Base-by-base conservation (phyloP, 1,140 invertebrate genomes). In the Drosophila tani region DNA sequence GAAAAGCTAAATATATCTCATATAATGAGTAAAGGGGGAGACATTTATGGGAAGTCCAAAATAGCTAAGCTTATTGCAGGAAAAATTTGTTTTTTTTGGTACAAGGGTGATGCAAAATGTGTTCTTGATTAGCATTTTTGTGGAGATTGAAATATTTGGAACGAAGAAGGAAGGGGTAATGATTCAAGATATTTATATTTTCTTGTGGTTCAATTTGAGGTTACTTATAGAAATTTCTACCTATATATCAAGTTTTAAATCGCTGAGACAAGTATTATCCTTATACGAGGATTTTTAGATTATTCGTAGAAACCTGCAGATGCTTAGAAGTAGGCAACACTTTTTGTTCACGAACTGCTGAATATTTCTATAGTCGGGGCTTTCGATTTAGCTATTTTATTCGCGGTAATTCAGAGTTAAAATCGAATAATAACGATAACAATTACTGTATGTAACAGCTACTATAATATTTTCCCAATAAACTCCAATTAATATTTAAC, bases 1-100 rank as follows among this genome's bases (percentile, higher is more conserved):
- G 24, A 46, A 67, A 66, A 24, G 40, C 5, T 45, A 65, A 32
- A 43, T 32, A 41, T 59, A 15, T 27, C 5, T 53, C n/a, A 40
- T 3, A 29, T 21, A 57, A 12, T 24, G 12, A 12, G 57, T 40
- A 19, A 59, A 11, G 8, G 19, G 11, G 46, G 29, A 55, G 29
- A 38, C 29, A 64, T 40, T 41, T 29, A 19, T 12, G 12, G 49
- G 7, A 29, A 19, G 29, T 35, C 12, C 14, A 19, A n/a, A 51
- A 17, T 12, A 29, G 15, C 24, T 5, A 51, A 53, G n/a, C 12
- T 35, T 5, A 1, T 15, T 2, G 1, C 3, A 19, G 3, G 8
- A 35, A 15, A 19, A 21, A 19, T 9, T 1, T 9, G 12, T 6
- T 35, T 14, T 53, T 19, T 21, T 38, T 21, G 2, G 17, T 12